Evolutionary conservation across 2,888 invertebrate species (phyloP), one percentile per base, ranked within the genome.

Genomic region (Glaucopsyche alexis): DNA sequence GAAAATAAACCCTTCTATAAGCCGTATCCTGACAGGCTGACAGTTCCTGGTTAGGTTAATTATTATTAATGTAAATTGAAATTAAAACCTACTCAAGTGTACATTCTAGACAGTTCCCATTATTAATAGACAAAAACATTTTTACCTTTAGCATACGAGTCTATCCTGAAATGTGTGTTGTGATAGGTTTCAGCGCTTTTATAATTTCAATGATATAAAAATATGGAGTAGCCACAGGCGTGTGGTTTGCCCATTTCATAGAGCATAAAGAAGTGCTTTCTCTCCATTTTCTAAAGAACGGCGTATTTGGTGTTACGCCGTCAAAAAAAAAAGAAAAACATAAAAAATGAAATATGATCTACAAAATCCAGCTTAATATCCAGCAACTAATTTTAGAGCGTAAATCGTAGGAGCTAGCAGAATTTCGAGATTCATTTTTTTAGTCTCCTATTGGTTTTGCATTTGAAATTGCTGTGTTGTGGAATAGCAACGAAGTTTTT

Each of bases 101-200:
- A 19, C 9, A 19, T 19, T 55, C 19, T 55, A 55, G 19, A 55
- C 6, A 19, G 19, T 55, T 55, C 55, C 19, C 19, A 55, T 55
- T 55, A 19, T 55, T 9, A 9, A 19, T 55, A 11, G 11, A 55
- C 19, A 38, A 60, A 60, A 60, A 47, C 11, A 47, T 13, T 42
- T 47, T 47, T 47, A 47, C 47, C 47, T 47, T 8, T 9, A 47
- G 4, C 47, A 47, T 13, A 11, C 47, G 9, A 9, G 11, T 45
- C 42, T 67, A 67, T 19, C 11, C 45, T 2, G 13, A 67, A 42
- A 29, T 45, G 45, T 67, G 67, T 72, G 65, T 40, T 65, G 55
- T 29, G 72, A 75, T 75, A 74, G 75, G 72, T 71, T 77, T 74
- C 74, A 72, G 64, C 71, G 74, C 72, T 75, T 73, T 77, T 75